These are phyloP conservation scores for Calameuta idolon DNA, from an alignment of 2,888 invertebrate genomes.

Conservation along the genomic window DNA sequence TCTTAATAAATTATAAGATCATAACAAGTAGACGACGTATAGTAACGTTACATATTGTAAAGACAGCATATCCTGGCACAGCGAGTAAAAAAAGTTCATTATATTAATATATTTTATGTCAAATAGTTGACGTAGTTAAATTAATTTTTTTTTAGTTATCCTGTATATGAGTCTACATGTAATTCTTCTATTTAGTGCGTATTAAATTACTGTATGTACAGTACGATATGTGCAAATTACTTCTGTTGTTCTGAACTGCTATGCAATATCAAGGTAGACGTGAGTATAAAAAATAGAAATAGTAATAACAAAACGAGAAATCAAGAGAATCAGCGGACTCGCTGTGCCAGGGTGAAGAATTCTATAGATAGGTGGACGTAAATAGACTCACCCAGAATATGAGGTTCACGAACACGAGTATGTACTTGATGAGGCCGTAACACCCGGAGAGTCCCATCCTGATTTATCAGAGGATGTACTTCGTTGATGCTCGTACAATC, in stretches of 20 bases:
- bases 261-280: neutral
- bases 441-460: conserved; percentile 78
- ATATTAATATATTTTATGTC: neutral
- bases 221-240: neutral
- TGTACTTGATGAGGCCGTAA: conserved; percentile 78
- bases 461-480: conserved; percentile 1
- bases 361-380: conserved; percentile 4
- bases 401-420: conserved; percentile 78
- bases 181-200: neutral
- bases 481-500: neutral
- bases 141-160: neutral
- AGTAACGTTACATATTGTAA: neutral
- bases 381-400: conserved; percentile 78
- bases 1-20: neutral
- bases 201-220: neutral
- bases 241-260: neutral
- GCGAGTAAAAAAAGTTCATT: neutral
- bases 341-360: neutral
- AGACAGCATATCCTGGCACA: neutral
- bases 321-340: neutral
- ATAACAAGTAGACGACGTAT: neutral
- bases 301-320: neutral
- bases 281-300: neutral
- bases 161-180: neutral
- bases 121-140: neutral